Evolutionary conservation across 1,140 invertebrate species (phyloP).

Genomic region (Panonychus citri): DNA sequence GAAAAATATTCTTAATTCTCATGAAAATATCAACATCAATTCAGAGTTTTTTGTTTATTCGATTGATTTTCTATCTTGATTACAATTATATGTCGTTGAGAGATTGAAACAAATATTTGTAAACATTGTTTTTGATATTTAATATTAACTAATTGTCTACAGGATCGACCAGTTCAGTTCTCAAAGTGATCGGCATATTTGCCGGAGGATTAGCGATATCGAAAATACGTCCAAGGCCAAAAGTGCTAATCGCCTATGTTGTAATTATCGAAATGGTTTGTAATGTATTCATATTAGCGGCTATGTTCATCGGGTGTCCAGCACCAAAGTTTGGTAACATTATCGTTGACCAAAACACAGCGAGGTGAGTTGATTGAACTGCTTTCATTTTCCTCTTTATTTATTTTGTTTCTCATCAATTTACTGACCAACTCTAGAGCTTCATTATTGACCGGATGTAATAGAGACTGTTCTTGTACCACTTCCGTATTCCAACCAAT

Average conservation of each 20-base stretch:
- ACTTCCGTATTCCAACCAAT: conserved; percentile 31
- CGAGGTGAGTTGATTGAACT: too few species aligned
- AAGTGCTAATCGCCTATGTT: conserved; percentile 7
- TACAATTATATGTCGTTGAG: too few species aligned
- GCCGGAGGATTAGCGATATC: conserved; percentile 37
- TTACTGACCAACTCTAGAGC: too few species aligned
- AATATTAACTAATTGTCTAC: too few species aligned
- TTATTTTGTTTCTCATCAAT: not conserved
- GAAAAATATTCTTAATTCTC: too few species aligned
- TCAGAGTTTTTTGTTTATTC: too few species aligned
- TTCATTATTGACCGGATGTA: conserved; percentile 15
- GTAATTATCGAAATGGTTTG: conserved; percentile 31
- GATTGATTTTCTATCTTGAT: too few species aligned
- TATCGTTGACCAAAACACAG: not conserved
- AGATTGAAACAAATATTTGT: too few species aligned
- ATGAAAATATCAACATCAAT: too few species aligned
- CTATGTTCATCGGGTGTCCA: conserved; percentile 42
- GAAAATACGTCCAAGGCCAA: conserved; percentile 9
- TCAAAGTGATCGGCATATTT: conserved; percentile 41
- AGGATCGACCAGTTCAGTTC: conserved; percentile 34
- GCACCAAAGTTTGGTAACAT: conserved; percentile 1
- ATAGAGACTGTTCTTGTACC: conserved; percentile 16
- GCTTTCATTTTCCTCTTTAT: too few species aligned
- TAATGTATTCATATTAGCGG: conserved; percentile 35
- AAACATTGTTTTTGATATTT: too few species aligned